These are phyloP conservation scores for Neopelma chrysocephalum DNA, from an alignment of 2,797 vertebrate species.

Conservation along the genomic window DNA sequence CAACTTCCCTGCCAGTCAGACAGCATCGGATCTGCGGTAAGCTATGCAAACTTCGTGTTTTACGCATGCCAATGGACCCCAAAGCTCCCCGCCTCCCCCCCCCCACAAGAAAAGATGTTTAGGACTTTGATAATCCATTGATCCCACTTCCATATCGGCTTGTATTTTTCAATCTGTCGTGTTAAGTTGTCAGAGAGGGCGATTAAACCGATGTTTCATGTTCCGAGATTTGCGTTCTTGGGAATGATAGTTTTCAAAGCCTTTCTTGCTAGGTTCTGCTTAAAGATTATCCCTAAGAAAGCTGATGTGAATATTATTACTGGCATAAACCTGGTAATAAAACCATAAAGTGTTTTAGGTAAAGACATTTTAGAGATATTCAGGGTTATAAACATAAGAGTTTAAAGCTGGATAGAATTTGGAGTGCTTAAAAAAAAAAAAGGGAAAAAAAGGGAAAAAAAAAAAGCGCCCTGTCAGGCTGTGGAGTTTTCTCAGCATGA, in stretches of 20 bases:
- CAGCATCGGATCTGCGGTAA: constrained; percentile 66
- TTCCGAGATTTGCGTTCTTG: constrained; percentile 77
- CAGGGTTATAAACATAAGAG: constrained; percentile 76
- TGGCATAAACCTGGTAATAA: constrained; percentile 76
- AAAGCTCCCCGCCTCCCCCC: neutral
- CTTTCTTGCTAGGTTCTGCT: constrained; percentile 74
- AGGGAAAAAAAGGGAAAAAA: neutral
- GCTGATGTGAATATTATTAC: constrained; percentile 76
- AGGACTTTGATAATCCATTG: constrained; percentile 85
- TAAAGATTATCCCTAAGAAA: constrained; percentile 80
- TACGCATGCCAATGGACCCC: constrained; percentile 64
- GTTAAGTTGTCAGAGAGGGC: constrained; percentile 79
- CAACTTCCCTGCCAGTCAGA: constrained; percentile 75
- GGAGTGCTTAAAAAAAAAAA: constrained; percentile 42
- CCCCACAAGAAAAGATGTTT: constrained; percentile 75
- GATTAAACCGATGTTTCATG: constrained; percentile 80
- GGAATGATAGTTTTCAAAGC: constrained; percentile 78
- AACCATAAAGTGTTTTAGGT: constrained; percentile 78
- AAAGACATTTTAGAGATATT: constrained; percentile 76
- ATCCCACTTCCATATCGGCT: constrained; percentile 79
- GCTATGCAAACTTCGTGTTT: constrained; percentile 72
- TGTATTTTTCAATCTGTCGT: constrained; percentile 79
- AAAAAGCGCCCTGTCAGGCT: constrained; percentile 59
- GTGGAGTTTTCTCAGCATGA: constrained; percentile 69
- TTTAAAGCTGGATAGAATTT: constrained; percentile 78